A percentile compares a stretch with the other conserved stretches of the same genome.
Conservation (phyloP, 2,113 vertebrate genomes). For the Progne subis region DNA sequence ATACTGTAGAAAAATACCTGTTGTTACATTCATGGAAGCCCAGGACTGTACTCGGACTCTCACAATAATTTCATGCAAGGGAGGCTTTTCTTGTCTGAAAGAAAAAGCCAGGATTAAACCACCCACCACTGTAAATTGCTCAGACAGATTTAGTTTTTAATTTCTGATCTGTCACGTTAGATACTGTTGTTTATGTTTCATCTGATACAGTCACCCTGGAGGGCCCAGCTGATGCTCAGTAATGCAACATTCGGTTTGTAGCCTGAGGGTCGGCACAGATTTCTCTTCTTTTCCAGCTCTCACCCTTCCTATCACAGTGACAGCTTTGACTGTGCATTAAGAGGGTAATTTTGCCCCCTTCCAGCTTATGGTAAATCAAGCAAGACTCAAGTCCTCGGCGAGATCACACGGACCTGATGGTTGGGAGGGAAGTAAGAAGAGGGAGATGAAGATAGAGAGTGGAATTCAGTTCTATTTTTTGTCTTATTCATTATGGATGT, state of each 20-base stretch:
- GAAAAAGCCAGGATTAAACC: background rate
- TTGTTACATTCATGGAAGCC: background rate
- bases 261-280: background rate
- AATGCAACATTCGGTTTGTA: background rate
- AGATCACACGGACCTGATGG: background rate
- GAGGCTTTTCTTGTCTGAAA: background rate
- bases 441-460: background rate
- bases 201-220: background rate
- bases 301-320: background rate
- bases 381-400: background rate
- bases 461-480: background rate
- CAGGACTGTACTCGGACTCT: background rate
- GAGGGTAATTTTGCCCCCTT: background rate
- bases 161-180: slow-evolving; percentile 30
- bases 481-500: background rate
- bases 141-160: slow-evolving; percentile 22
- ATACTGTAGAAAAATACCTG: background rate
- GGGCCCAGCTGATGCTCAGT: background rate
- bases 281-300: background rate
- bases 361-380: background rate
- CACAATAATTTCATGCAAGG: background rate
- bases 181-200: slow-evolving; percentile 22
- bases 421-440: background rate
- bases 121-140: background rate
- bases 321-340: background rate